Evolutionary conservation across 2,888 invertebrate genomes (phyloP).

Genomic region (Allacma fusca): DNA sequence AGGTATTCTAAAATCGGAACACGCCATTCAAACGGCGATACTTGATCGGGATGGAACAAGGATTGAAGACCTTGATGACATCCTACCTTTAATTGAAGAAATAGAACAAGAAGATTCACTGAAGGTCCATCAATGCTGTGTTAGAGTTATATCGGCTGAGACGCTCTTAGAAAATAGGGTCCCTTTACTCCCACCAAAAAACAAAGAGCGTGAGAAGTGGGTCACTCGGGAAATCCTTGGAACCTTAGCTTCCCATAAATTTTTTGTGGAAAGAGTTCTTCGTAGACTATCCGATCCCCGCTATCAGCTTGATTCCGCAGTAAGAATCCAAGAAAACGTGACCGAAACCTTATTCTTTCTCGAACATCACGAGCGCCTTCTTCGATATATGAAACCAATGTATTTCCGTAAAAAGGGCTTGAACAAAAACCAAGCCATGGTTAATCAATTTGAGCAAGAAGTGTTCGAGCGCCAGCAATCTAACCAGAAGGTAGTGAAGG

Average conservation of each 20-base stretch:
- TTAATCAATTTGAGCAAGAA: conserved; percentile 36
- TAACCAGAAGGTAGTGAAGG: conserved; percentile 28
- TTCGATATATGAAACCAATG: conserved; percentile 40
- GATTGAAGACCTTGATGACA: conserved; percentile 40
- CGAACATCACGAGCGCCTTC: conserved; percentile 31
- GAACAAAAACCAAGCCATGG: conserved; percentile 33
- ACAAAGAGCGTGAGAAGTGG: conserved; percentile 29
- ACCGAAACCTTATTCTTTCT: conserved; percentile 34
- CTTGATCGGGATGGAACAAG: conserved; percentile 33
- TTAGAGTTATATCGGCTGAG: conserved; percentile 21
- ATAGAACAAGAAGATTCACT: conserved; percentile 33
- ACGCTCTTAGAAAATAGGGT: conserved; percentile 3
- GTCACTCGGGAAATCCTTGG: conserved; percentile 37
- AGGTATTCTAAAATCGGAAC: conserved; percentile 27
- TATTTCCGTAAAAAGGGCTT: conserved; percentile 35
- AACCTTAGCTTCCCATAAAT: conserved; percentile 32
- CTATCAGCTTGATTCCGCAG: not conserved
- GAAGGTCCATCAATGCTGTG: conserved; percentile 25
- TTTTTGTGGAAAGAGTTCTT: conserved; percentile 18
- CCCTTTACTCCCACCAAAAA: conserved; percentile 16
- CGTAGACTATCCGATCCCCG: conserved; percentile 19
- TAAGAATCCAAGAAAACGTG: not conserved
- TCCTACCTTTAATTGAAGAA: conserved; percentile 39
- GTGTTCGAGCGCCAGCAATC: not conserved
- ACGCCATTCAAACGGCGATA: conserved; percentile 36